Base-by-base conservation (phyloP, 2,797 vertebrate genomes). In the Cuniculus paca region DNA sequence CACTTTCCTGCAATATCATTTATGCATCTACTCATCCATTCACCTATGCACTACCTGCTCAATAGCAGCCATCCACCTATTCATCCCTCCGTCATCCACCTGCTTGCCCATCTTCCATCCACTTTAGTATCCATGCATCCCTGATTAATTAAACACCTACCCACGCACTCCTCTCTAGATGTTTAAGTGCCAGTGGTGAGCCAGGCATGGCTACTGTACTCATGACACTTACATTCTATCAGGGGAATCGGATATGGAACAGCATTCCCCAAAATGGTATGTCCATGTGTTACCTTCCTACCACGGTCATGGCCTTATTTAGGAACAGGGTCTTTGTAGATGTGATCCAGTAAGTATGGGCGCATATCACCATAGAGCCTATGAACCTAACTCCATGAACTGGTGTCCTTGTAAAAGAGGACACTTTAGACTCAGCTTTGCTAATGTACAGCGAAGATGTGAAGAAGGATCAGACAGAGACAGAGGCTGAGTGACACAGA, bases 401-500 rank as follows among this genome's bases (percentile, higher is more conserved):
- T 2, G 8, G 19, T 13, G 16, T 22, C 63, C 42, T 45, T 3
- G 1, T n/a, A 2, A 31, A 72, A 50, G 77, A 75, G 50, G n/a
- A 22, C 12, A 31, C 13, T 31, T 1, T 16, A 56, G 74, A 22
- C 20, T 16, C 24, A 54, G 72, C 80, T 65, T 39, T 11, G 0
- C 7, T 7, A 26, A 31, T 31, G 48, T 20, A 9, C 2, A 5
- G 10, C 42, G 28, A 34, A 52, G 42, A 58, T 16, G 34, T 1
- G 9, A 4, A 54, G 6, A 75, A 48, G 68, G 68, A 26, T 75
- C 42, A 2, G 6, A 16, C 0, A 16, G 56, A 65, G 34, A 48
- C 28, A 12, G 39, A n/a, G 20, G 0, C 2, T 2, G 16, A 26
- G 48, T 2, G 39, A 6, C 0, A 0, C 1, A 22, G 65, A 28